Evolutionary conservation across 2,888 invertebrate genomes (phyloP).

Genomic region (Mactromeris polynyma): DNA sequence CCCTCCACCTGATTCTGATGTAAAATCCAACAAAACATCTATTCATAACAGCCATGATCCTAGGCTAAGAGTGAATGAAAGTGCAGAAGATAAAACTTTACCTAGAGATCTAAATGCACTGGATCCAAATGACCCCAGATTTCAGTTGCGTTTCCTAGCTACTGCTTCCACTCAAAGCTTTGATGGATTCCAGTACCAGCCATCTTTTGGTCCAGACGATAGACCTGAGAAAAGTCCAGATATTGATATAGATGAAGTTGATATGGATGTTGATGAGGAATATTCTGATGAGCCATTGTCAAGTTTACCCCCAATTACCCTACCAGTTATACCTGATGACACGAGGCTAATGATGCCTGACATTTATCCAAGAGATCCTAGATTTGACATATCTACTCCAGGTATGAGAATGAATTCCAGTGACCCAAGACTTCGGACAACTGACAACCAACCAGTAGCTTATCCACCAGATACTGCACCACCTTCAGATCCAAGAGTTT

Average conservation of each 20-base stretch:
- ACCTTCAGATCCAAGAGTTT: constrained; percentile 36
- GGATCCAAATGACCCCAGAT: constrained; percentile 39
- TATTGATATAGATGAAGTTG: background rate
- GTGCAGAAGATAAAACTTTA: constrained; percentile 24
- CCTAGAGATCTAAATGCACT: constrained; percentile 15
- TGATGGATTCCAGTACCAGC: constrained; percentile 36
- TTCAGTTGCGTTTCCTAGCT: constrained; percentile 38
- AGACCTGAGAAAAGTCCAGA: constrained; percentile 14
- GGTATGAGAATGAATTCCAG: background rate
- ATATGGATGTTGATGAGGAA: background rate
- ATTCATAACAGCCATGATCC: constrained; percentile 27
- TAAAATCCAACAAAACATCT: constrained; percentile 19
- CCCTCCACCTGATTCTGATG: constrained; percentile 6
- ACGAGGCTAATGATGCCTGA: background rate
- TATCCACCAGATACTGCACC: background rate
- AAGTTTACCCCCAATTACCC: constrained; percentile 37
- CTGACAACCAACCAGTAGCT: background rate
- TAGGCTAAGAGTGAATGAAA: background rate
- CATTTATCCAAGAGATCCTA: constrained; percentile 33
- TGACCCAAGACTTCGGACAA: constrained; percentile 29
- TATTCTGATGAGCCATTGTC: constrained; percentile 12
- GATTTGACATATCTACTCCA: background rate
- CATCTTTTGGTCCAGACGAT: constrained; percentile 59
- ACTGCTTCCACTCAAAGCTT: background rate
- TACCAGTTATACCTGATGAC: constrained; percentile 32